Evolutionary conservation across 2,113 vertebrate genomes (phyloP), one percentile per base, ranked within the genome.

Genomic region (Festucalex cinctus): DNA sequence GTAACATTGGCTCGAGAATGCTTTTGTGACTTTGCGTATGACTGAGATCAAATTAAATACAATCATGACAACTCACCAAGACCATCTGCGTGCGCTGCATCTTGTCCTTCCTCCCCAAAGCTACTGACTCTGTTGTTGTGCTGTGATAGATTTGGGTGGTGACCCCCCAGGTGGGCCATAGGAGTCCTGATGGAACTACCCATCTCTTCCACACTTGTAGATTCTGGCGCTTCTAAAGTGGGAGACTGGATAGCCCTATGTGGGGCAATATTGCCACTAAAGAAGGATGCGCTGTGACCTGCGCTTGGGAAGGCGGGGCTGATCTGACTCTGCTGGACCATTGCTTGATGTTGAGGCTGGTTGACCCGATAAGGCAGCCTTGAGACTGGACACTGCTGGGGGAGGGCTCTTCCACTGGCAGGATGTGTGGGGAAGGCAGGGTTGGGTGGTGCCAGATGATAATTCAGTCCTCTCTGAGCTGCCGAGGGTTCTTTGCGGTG

Each of bases 401-500:
- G 93, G 57, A 92, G 95, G 77, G 91, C 92, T 78, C 92, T 92
- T 36, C 93, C 94, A 60, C 7, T 86, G 28, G 73, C 91, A 74
- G 84, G 93, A 82, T 81, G 95, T 64, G 88, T 77, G 24, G 90
- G 81, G 9, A 94, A 96, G 66, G 93, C 92, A 0, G 93, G 85
- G 32, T 92, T 95, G 32, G 95, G 95, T 0, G 95, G 92, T 16
- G 94, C 93, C 56, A 98, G 91, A 73, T 97, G 96, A 39, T 96
- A 94, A 81, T 91, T 94, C 73, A 96, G 88, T 66, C 94, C 91
- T 88, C 97, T 93, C 78, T 96, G 94, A 76, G 88, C 84, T 49
- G 93, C 89, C 57, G 94, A 89, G 71, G 90, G 93, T 77, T 98
- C 97, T 89, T 98, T 99, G 76, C 96, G 94, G 37, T 95, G 94